phyloP scores from a whole-genome alignment of 1,140 invertebrate genomes.

The Heliothis subflexa region DNA sequence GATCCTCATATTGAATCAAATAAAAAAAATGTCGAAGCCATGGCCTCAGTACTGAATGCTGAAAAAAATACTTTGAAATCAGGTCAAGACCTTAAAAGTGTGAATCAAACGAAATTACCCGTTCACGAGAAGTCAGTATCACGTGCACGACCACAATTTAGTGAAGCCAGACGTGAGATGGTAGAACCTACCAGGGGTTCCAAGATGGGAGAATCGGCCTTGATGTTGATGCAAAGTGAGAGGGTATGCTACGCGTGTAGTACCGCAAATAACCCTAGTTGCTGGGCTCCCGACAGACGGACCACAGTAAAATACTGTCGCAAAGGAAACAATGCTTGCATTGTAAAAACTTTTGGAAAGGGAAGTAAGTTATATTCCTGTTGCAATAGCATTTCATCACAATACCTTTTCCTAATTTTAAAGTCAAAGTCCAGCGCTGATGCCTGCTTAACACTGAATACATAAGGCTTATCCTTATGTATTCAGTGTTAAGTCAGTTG shows the following conservation, averaged over 20 bases:
- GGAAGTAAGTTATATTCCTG: conserved; percentile 55
- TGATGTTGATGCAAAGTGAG: conserved; percentile 52
- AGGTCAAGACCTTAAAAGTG: neutral
- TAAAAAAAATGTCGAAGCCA: neutral
- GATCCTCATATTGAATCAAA: neutral
- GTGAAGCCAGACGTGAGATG: conserved; percentile 21
- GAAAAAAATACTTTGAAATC: neutral
- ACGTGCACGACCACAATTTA: neutral
- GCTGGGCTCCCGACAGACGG: conserved; percentile 61
- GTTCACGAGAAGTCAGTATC: neutral
- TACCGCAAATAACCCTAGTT: conserved; percentile 63
- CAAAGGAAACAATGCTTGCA: conserved; percentile 60
- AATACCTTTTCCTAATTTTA: neutral
- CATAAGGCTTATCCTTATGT: too few species aligned
- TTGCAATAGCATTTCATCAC: conserved; percentile 5
- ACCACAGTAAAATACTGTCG: conserved; percentile 74
- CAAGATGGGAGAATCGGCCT: conserved; percentile 9
- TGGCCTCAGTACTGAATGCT: neutral
- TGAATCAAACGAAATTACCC: neutral
- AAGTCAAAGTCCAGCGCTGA: too few species aligned
- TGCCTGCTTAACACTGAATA: too few species aligned
- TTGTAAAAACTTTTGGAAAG: conserved; percentile 62
- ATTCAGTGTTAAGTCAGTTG: too few species aligned
- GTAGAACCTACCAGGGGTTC: conserved; percentile 23
- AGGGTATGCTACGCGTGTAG: conserved; percentile 74